Percentiles rank a stretch among this genome's conserved stretches.
These are phyloP conservation scores for Phocides pigmalion DNA, from an alignment of 1,140 invertebrate genomes.

Conservation along the genomic window DNA sequence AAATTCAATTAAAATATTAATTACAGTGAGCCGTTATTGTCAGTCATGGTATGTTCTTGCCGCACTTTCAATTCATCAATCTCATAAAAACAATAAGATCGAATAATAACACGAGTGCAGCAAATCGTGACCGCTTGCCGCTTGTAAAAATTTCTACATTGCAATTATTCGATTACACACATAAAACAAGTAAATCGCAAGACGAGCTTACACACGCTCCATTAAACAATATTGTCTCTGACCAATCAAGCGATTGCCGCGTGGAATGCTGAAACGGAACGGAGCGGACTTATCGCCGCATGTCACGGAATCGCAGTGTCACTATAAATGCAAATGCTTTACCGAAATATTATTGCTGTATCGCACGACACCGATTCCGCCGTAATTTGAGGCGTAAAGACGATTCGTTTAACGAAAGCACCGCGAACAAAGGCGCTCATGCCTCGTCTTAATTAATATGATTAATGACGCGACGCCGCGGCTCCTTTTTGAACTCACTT, in stretches of 20 bases:
- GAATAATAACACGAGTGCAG: slow-evolving; percentile 50
- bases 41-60: slow-evolving; percentile 37
- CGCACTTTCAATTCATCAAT: slow-evolving; percentile 60
- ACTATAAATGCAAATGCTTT: slow-evolving; percentile 37
- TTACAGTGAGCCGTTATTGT: slow-evolving; percentile 49
- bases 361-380: slow-evolving; percentile 49
- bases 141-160: slow-evolving; percentile 46
- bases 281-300: slow-evolving; percentile 18
- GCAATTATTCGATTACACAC: slow-evolving; percentile 71
- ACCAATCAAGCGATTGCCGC: slow-evolving; percentile 51
- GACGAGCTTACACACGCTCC: slow-evolving; percentile 45
- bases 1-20: slow-evolving; percentile 49
- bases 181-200: slow-evolving; percentile 56
- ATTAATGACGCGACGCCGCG: slow-evolving; percentile 74
- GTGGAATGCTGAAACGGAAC: slow-evolving; percentile 34
- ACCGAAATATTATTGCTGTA: slow-evolving; percentile 47
- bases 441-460: slow-evolving; percentile 82
- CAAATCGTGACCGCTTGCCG: slow-evolving; percentile 62
- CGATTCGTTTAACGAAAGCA: slow-evolving; percentile 64
- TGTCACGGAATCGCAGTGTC: slow-evolving; percentile 40
- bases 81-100: slow-evolving; percentile 65
- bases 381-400: slow-evolving; percentile 55
- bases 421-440: slow-evolving; percentile 74
- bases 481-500: slow-evolving; percentile 73
- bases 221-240: slow-evolving; percentile 68